Conservation (phyloP, 2,113 vertebrate genomes). For the Microtus ochrogaster region DNA sequence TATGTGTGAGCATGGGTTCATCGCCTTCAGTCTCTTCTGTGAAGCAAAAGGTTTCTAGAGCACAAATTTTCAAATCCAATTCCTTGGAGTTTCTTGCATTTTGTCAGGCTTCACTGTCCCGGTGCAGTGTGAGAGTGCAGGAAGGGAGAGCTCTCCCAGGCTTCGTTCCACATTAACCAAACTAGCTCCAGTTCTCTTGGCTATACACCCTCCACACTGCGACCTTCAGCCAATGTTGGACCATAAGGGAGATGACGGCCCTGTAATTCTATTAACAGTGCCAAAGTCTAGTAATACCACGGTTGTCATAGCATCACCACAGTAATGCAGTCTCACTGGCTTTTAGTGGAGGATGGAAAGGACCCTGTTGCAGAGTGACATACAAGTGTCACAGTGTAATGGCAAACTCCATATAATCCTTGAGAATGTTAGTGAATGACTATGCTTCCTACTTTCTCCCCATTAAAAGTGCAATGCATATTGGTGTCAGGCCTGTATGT, state of each 20-base stretch:
- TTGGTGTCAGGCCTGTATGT: too few relatives aligned
- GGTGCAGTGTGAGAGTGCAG: neutral
- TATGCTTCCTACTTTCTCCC: neutral
- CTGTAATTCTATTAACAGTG: neutral
- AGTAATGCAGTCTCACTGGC: neutral
- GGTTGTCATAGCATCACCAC: neutral
- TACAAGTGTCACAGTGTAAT: neutral
- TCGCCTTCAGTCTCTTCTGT: neutral
- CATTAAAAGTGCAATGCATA: neutral
- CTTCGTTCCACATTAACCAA: neutral
- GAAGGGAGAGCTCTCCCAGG: neutral
- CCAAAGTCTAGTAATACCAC: neutral
- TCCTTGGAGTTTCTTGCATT: neutral
- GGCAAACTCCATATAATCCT: too few relatives aligned
- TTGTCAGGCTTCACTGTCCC: neutral
- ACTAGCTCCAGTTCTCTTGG: neutral
- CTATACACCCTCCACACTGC: too few relatives aligned
- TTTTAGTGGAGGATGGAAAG: neutral
- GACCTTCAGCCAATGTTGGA: neutral
- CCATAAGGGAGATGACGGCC: neutral
- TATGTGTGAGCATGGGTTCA: neutral
- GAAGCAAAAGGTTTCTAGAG: neutral
- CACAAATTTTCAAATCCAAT: neutral
- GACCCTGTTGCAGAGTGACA: too few relatives aligned
- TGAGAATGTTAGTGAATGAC: neutral